Percentiles rank a stretch among this genome's conserved stretches.
phyloP scores from a whole-genome alignment of 2,888 invertebrate genomes.

The Andrena fulva region DNA sequence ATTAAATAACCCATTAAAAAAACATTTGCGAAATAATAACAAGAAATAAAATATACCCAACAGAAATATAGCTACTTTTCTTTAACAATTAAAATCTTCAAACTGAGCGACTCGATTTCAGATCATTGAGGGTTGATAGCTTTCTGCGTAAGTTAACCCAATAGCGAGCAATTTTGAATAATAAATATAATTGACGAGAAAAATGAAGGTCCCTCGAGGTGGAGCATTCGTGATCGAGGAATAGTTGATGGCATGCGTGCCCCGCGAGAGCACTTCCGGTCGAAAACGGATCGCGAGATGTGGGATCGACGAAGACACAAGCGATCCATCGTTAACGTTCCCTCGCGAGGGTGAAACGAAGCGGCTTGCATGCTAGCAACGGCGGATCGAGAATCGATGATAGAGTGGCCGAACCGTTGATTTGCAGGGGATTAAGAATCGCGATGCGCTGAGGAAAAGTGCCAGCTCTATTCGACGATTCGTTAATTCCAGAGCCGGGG shows the following conservation, averaged over 20 bases:
- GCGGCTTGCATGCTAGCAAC: constrained; percentile 52
- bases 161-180: constrained; percentile 15
- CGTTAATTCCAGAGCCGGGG: constrained; percentile 67
- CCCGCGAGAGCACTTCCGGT: constrained; percentile 56
- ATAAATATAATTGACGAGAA: constrained; percentile 25
- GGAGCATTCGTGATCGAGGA: constrained; percentile 30
- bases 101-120: too few species aligned
- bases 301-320: constrained; percentile 31
- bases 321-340: neutral
- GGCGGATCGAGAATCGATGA: constrained; percentile 72
- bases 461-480: constrained; percentile 58
- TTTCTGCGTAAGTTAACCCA: too few species aligned
- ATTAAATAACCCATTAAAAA: too few species aligned
- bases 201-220: neutral
- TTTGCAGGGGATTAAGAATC: constrained; percentile 72
- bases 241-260: constrained; percentile 42
- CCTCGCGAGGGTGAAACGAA: neutral
- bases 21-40: too few species aligned
- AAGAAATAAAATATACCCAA: too few species aligned
- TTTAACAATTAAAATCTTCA: too few species aligned
- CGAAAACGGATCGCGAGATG: constrained; percentile 24
- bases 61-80: too few species aligned
- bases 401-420: constrained; percentile 67
- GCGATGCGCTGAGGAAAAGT: constrained; percentile 46
- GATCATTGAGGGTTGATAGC: too few species aligned